These are phyloP conservation scores for Helicoverpa armigera DNA, from an alignment of 1,140 invertebrate species.

Conservation along the genomic window DNA sequence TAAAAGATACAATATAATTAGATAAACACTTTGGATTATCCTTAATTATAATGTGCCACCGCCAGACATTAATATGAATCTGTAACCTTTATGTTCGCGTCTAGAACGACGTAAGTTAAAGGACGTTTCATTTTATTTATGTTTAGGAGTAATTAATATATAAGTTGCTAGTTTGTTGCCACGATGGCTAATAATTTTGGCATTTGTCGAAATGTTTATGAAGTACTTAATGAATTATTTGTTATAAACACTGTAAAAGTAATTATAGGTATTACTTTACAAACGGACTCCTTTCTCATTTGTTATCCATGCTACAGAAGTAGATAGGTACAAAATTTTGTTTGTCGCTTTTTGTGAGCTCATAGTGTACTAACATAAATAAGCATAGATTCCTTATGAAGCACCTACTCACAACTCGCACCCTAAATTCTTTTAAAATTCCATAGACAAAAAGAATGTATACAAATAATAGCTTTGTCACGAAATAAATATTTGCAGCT, in stretches of 20 bases:
- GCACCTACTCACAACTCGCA: background rate
- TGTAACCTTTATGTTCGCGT: slow-evolving; percentile 30
- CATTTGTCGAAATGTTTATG: background rate
- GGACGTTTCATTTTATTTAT: slow-evolving; percentile 21
- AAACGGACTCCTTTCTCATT: too few species aligned
- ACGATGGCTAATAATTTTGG: background rate
- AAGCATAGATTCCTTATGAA: background rate
- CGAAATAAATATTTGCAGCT: background rate
- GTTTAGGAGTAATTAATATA: background rate
- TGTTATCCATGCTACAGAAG: too few species aligned
- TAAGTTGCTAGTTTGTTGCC: background rate
- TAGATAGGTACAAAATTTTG: too few species aligned
- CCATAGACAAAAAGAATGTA: background rate
- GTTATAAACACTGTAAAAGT: background rate
- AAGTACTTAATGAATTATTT: background rate
- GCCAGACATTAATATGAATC: slow-evolving; percentile 15
- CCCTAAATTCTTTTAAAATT: background rate
- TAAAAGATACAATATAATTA: slow-evolving; percentile 4
- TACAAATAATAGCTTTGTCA: background rate
- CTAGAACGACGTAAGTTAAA: background rate
- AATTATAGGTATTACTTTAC: too few species aligned
- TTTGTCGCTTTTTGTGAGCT: too few species aligned
- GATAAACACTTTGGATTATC: background rate
- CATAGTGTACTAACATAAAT: too few species aligned
- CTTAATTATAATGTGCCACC: slow-evolving; percentile 16